Evolutionary conservation across 2,888 invertebrate species (phyloP), one percentile per base, ranked within the genome.

Genomic region (Apomyelois bistriatella): DNA sequence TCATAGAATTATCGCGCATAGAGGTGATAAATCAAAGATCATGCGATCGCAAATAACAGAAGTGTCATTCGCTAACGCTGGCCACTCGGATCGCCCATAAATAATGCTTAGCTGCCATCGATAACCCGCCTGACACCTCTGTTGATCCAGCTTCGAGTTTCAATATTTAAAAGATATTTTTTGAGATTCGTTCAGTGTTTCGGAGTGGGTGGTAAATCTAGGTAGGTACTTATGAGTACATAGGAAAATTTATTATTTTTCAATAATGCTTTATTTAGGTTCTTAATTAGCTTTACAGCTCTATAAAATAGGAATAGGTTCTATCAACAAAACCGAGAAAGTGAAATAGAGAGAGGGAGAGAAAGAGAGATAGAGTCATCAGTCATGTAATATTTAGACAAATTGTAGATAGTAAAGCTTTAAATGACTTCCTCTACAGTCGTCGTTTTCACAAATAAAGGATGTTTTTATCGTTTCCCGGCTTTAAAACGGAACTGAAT

Each of bases 71-170:
- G 60, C 64, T 66, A 74, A 71, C 76, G 60, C 64, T 65, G 74
- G 71, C 76, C 63, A 76, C 66, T 70, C 64, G 62, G 68, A 74
- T 71, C 70, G 68, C 57, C 60, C 66, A 84, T 87, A 87, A 88
- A 88, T 87, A 83, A 83, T 82, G 78, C 80, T 79, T 74, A 79
- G 74, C 63, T 32, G 65, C 69, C 68, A 72, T 75, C 75, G 72
- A 78, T 78, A 76, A 73, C 68, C 46, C 54, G 60, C 1, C 10
- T 48, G 48, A 36, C 37, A 48, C 22, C 36, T 35, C 35, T 30
- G 17, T 16, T 37, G 36, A 48, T 35, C 48, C 36, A 12, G 35
- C n/a, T 38, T 38, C 5, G 12, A 40, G 40, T 40, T 40, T 40
- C 40, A 12, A 40, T 30, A 46, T 46, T 46, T 46, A 32, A 13